These are phyloP conservation scores for Tiliacea citrago DNA, from an alignment of 2,888 invertebrate species.

Conservation along the genomic window DNA sequence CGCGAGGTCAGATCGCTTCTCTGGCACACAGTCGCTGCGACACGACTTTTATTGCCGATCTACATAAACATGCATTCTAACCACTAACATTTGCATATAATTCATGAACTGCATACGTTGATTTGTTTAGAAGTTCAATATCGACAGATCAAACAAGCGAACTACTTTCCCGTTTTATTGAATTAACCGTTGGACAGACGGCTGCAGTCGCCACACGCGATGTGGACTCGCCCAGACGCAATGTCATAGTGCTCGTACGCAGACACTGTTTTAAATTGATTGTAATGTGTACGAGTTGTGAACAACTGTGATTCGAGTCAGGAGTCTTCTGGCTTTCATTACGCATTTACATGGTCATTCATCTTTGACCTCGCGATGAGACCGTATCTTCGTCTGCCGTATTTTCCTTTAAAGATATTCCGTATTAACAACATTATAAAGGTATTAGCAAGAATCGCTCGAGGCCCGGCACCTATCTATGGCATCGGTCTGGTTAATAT, in stretches of 20 bases:
- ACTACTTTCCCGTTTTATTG: slow-evolving; percentile 80
- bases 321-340: slow-evolving; percentile 85
- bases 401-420: slow-evolving; percentile 75
- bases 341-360: slow-evolving; percentile 88
- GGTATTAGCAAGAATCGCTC: slow-evolving; percentile 84
- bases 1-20: slow-evolving; percentile 79
- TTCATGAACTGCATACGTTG: slow-evolving; percentile 66
- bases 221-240: slow-evolving; percentile 80
- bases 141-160: slow-evolving; percentile 75
- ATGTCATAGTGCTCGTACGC: slow-evolving; percentile 81
- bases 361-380: slow-evolving; percentile 85
- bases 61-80: slow-evolving; percentile 75
- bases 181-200: slow-evolving; percentile 76
- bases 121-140: slow-evolving; percentile 79
- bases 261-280: slow-evolving; percentile 87
- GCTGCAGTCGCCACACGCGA: slow-evolving; percentile 83
- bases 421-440: slow-evolving; percentile 81
- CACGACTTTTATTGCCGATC: slow-evolving; percentile 73
- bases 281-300: slow-evolving; percentile 86
- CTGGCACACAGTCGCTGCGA: slow-evolving; percentile 69
- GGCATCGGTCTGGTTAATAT: slow-evolving; percentile 88
- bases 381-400: slow-evolving; percentile 73
- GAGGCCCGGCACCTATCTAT: slow-evolving; percentile 84
- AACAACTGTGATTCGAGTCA: slow-evolving; percentile 86
- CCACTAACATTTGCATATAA: slow-evolving; percentile 63